Base-by-base conservation (phyloP, 2,888 invertebrate genomes). In the Calliphora vomitoria region DNA sequence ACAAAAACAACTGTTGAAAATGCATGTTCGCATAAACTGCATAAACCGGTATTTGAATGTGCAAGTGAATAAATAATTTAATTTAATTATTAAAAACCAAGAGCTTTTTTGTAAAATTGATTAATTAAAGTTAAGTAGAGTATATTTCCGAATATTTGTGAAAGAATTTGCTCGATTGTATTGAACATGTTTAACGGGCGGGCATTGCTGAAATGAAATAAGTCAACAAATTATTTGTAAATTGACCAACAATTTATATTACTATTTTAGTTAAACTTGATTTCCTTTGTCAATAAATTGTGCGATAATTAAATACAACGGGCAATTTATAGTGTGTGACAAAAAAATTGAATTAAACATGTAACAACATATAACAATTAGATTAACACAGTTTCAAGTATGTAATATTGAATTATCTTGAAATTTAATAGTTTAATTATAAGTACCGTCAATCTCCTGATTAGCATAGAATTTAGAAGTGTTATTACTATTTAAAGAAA, bases 31-130 rank as follows among this genome's bases (percentile, higher is more conserved):
- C 41, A 11, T 6, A 4, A 60, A 68, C n/a, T n/a, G 25, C 18
- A 15, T 47, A 35, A 81, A 72, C 72, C 81, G 81, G 64, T 64
- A 81, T 64, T 31, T 71, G 11, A 35, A 38, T 64, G 11, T 53
- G n/a, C 50, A 47, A 31, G 62, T 53, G 25, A 13, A 13, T 44
- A 44, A 44, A 35, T 35, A 38, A 53, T 71, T 8, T 15, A 53
- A 20, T 64, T 53, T 18, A 53, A 53, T 38, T 25, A 20, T 8
- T 8, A 20, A 13, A 8, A 20, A 69, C 47, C 4, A 25, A 53
- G 11, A 47, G 15, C 47, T 10, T 60, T 68, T 47, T 60, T n/a
- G 13, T 4, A 55, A 38, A 13, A 8, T 76, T 79, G 55, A 44
- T 79, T 60, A 69, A 58, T 47, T 47, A n/a, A 58, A 58, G n/a